Evolutionary conservation across 2,797 vertebrate species (phyloP).

Genomic region (Sebastes iracundus): DNA sequence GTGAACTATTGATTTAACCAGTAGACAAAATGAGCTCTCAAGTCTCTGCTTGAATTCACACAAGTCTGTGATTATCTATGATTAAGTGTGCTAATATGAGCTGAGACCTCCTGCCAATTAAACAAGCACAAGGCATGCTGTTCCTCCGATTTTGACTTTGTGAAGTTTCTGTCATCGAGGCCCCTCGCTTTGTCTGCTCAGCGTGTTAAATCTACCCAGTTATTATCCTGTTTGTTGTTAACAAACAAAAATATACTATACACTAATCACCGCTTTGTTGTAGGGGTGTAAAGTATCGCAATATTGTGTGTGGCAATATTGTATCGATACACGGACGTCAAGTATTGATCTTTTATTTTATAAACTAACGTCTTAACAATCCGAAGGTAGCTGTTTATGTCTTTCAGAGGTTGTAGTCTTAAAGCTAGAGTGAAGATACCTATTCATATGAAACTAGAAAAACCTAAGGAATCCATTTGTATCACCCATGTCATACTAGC

Average conservation of each 20-base stretch:
- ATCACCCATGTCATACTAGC: too few species aligned
- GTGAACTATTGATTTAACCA: constrained; percentile 17
- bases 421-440: too few species aligned
- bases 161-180: background rate
- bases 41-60: constrained; percentile 30
- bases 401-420: too few species aligned
- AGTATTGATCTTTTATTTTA: too few species aligned
- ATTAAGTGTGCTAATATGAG: constrained; percentile 21
- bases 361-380: rapidly evolving
- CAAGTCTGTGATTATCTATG: constrained; percentile 12
- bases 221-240: background rate
- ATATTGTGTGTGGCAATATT: too few species aligned
- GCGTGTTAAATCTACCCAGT: background rate
- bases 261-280: background rate
- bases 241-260: background rate
- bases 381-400: rapidly evolving
- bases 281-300: too few species aligned
- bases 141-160: background rate
- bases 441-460: too few species aligned
- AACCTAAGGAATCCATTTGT: too few species aligned
- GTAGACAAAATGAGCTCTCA: constrained; percentile 20
- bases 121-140: background rate
- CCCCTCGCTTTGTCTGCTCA: background rate
- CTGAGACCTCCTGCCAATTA: constrained; percentile 12
- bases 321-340: too few species aligned